Base-by-base conservation (phyloP, 2,888 invertebrate genomes). In the Pseudolycoriella hygida region DNA sequence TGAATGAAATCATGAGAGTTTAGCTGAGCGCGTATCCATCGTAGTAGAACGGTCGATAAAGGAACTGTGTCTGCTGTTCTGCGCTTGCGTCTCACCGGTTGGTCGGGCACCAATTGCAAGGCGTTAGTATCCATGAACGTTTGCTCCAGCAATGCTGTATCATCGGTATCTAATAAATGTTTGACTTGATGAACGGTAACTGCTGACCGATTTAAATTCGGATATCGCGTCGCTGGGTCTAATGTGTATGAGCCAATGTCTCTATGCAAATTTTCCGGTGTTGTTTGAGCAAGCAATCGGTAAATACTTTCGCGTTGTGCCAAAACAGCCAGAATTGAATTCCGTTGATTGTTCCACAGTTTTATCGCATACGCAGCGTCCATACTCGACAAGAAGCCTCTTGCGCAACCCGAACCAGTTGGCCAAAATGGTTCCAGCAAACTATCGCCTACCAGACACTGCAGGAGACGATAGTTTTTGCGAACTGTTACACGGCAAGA, bases 381-480 rank as follows among this genome's bases (percentile, higher is more conserved):
- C 64, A 97, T 74, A 3, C 90, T 88, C 17, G 93, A 90, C 2
- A 98, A 72, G 64, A 97, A 97, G 12, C 97, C 97, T 46, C 97
- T 75, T 0, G 96, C 97, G 68, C 94, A 94, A 1, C 98, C 98
- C 3, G 94, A 94, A 0, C 98, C 98, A 1, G 94, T 96, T 4
- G 97, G 98, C 97, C 98, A 98, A 67, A 98, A 98, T 1, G 90
- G 90, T 73, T 97, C 97, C 20, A 97, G 72, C 45, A 97, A 69
- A 62, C 92, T 93, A 67, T 98, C 97, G 1, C 97, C 97, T 2
- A 97, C 96, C 44, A 98, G 73, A 55, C 82, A 84, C 69, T 88
- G 83, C 14, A 97, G 69, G 4, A 97, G 69, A 39, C 80, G 77
- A 51, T 85, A 80, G 0, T 89, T 88, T 51, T 77, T 68, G 45